Evolutionary conservation across 2,797 vertebrate species (phyloP).

Genomic region (Alcedo quadribrachys): DNA sequence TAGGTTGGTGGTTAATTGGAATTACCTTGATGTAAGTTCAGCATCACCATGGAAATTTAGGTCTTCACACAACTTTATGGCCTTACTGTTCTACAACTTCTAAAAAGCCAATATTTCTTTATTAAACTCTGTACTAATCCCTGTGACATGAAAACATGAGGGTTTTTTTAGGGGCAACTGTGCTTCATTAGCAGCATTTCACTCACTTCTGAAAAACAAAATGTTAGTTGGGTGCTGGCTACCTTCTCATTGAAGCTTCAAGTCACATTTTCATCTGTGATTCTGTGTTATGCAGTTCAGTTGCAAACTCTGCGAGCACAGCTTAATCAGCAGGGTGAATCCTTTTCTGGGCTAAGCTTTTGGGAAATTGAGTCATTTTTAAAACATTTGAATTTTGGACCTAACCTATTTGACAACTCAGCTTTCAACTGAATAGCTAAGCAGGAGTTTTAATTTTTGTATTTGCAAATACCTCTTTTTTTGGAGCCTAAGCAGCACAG

Average conservation of each 20-base stretch:
- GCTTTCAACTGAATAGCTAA: not conserved
- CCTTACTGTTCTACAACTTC: not conserved
- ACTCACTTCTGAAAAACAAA: not conserved
- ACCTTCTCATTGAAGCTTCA: not conserved
- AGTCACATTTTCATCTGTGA: not conserved
- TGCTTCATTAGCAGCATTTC: not conserved
- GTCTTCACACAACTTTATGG: not conserved
- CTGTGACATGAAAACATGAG: fast-evolving
- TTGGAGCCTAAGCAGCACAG: not conserved
- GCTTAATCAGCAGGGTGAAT: not conserved
- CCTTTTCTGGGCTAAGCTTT: not conserved
- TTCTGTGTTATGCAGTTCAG: not conserved
- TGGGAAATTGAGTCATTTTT: not conserved
- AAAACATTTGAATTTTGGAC: not conserved
- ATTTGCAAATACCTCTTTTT: not conserved
- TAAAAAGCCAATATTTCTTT: not conserved
- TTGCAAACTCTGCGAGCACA: not conserved
- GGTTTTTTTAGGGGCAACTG: not conserved
- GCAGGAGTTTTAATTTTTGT: not conserved
- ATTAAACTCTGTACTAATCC: not conserved
- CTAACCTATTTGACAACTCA: not conserved
- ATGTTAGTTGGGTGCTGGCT: not conserved
- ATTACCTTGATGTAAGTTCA: not conserved
- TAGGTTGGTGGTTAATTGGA: not conserved
- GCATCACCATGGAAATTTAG: not conserved